Evolutionary conservation across 2,888 invertebrate species (phyloP), one percentile per base, ranked within the genome.

Genomic region (Rotaria sp.): DNA sequence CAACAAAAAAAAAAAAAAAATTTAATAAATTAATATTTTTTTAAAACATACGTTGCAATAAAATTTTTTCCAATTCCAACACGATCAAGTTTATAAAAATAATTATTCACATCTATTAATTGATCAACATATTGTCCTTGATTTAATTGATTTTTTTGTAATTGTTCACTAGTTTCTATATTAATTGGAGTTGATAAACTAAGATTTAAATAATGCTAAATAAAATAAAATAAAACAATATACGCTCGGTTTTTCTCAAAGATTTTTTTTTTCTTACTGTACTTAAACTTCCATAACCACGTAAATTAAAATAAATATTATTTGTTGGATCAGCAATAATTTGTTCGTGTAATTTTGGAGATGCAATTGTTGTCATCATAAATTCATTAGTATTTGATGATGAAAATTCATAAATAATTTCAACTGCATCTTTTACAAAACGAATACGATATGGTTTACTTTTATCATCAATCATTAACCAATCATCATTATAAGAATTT

Each of bases 251-350:
- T 8, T 18, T 38, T 26, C 8, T 8, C 75, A 26, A 45, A 7
- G 50, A 0, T 24, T 13, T 41, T 45, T 80, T 41, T 38, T 11
- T 21, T 35, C 41, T 7, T 80, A 45, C 67, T n/a, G 80, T 80
- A 13, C 45, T 80, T 7, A 41, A 45, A 80, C 45, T 15, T 45
- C 80, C 80, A n/a, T 80, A 45, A n/a, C 80, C 80, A 80, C 45
- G 80, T 80, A 80, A 80, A 45, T 80, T 80, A 45, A 80, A 80
- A 80, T 45, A 80, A 80, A 80, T 45, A 45, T 80, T 45, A 80
- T 80, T 80, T 80, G 80, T 80, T 45, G n/a, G 26, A n/a, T 80
- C 80, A 80, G 21, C 80, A 41, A 80, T 15, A 26, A 80, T 80
- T 24, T 45, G 26, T n/a, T n/a, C 45, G n/a, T 80, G 45, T 26